Evolutionary conservation across 2,797 vertebrate genomes (phyloP).

Genomic region (Lepus townsendii): DNA sequence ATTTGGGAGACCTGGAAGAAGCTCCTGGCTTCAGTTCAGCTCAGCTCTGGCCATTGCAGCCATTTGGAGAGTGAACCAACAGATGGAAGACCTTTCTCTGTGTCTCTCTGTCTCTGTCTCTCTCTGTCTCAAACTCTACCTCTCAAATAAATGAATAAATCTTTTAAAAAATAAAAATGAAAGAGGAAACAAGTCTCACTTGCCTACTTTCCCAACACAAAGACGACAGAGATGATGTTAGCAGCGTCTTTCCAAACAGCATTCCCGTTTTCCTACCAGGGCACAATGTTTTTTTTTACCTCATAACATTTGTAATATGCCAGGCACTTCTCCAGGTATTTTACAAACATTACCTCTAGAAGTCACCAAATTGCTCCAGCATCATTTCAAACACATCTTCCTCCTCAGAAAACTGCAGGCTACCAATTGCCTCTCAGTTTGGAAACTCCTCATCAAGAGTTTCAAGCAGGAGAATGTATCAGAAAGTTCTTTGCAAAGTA

Average conservation of each 20-base stretch:
- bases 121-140: too few relatives aligned
- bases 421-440: background rate
- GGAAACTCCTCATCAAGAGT: background rate
- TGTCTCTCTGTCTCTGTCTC: too few relatives aligned
- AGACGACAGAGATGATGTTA: background rate
- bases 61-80: too few relatives aligned
- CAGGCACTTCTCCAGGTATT: background rate
- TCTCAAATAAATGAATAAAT: too few relatives aligned
- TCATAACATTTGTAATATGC: background rate
- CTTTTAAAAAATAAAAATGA: too few relatives aligned
- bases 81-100: too few relatives aligned
- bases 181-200: background rate
- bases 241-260: background rate
- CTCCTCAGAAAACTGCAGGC: background rate
- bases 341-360: slow-evolving; percentile 3
- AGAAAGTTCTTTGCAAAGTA: background rate
- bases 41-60: too few relatives aligned
- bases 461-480: background rate
- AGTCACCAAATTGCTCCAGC: background rate
- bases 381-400: background rate
- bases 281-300: background rate
- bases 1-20: too few relatives aligned
- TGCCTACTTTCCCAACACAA: background rate
- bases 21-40: too few relatives aligned
- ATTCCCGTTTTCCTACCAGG: background rate